Conservation (phyloP, 2,888 invertebrate species). For the Anagyrus pseudococci region DNA sequence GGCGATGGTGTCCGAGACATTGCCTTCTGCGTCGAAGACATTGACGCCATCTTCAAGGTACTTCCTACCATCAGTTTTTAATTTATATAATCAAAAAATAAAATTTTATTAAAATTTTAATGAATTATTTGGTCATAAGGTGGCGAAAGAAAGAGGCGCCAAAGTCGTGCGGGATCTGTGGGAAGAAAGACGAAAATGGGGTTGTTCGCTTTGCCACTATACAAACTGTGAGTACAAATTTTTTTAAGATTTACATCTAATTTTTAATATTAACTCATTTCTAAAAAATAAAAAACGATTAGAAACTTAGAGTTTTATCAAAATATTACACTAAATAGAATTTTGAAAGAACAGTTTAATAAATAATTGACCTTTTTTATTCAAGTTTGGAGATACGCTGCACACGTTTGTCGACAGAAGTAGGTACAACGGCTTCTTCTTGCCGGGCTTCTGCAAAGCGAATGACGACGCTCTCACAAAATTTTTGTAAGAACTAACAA, state of each 20-base stretch:
- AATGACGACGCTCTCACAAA: conserved; percentile 69
- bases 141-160: conserved; percentile 87
- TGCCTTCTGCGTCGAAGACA: conserved; percentile 92
- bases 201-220: conserved; percentile 79
- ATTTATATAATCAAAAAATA: too few relatives aligned
- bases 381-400: conserved; percentile 93
- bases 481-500: conserved; percentile 68
- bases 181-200: conserved; percentile 90
- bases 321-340: too few relatives aligned
- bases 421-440: conserved; percentile 82
- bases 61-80: too few relatives aligned
- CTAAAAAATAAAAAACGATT: too few relatives aligned
- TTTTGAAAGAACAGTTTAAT: neutral
- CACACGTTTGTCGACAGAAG: conserved; percentile 93
- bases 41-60: conserved; percentile 84
- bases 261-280: too few relatives aligned
- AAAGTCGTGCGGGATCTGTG: conserved; percentile 84
- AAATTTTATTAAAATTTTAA: too few relatives aligned
- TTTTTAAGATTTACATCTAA: too few relatives aligned
- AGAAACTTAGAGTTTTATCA: too few relatives aligned
- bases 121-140: conserved; percentile 54
- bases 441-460: conserved; percentile 79
- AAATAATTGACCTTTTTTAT: too few relatives aligned
- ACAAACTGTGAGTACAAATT: too few relatives aligned
- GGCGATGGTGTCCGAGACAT: conserved; percentile 98